Conservation (phyloP, 2,888 invertebrate species). For the Drosophila mimica region DNA sequence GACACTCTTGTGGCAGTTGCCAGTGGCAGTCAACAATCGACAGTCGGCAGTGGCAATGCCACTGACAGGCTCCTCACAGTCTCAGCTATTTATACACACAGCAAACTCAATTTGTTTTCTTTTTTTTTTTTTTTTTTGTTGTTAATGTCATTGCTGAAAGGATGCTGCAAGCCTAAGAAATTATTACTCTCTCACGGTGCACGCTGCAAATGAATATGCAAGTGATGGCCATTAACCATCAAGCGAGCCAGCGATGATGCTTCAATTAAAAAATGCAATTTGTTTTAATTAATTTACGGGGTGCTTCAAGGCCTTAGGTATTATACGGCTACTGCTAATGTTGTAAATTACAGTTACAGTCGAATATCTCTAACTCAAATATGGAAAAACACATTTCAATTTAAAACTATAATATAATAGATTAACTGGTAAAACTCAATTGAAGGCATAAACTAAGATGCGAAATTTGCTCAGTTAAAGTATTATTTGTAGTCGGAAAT, state of each 20-base stretch:
- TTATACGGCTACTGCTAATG: slow-evolving; percentile 18
- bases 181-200: slow-evolving; percentile 73
- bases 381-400: neutral
- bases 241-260: slow-evolving; percentile 38
- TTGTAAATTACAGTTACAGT: slow-evolving; percentile 27
- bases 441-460: neutral
- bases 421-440: neutral
- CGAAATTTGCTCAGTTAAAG: neutral
- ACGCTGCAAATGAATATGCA: slow-evolving; percentile 74
- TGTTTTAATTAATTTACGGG: slow-evolving; percentile 75
- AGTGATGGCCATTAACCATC: slow-evolving; percentile 68
- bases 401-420: neutral
- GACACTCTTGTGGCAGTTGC: slow-evolving; percentile 38
- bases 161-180: slow-evolving; percentile 51
- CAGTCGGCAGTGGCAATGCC: slow-evolving; percentile 20
- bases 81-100: slow-evolving; percentile 67
- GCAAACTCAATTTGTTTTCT: slow-evolving; percentile 29
- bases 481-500: neutral
- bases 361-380: neutral
- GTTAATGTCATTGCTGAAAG: slow-evolving; percentile 56
- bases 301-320: slow-evolving; percentile 42
- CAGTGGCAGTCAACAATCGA: slow-evolving; percentile 11
- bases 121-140: slow-evolving; percentile 29
- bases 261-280: slow-evolving; percentile 80
- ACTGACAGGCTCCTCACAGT: slow-evolving; percentile 50